Base-by-base conservation (phyloP, 2,113 vertebrate genomes). In the Lophius piscatorius region DNA sequence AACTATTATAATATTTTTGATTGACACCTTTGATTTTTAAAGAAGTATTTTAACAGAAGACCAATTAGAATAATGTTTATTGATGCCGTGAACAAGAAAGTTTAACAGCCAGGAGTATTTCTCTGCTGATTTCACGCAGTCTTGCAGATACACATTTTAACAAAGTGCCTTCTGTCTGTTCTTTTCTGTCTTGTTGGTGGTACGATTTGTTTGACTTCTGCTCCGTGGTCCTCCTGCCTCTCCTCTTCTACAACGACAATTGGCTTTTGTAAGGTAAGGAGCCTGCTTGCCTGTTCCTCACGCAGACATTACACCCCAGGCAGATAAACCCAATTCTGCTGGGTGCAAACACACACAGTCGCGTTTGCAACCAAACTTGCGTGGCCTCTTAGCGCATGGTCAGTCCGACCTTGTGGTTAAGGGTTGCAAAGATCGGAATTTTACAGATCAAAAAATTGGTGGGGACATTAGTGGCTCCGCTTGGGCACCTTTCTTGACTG, bases 181-280 rank as follows among this genome's bases (percentile, higher is more conserved):
- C 60, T 88, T 82, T 85, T 80, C 80, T 18, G 11, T 44, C 9
- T 39, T 9, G 9, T 76, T 54, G 12, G 54, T 64, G 50, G 20
- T 8, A 40, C 47, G 29, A 69, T 68, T 69, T 26, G 38, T 59
- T 63, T 61, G 35, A 76, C 76, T 88, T 80, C 82, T 48, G n/a
- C 28, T 49, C 21, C 33, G 20, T 52, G 60, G 17, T 47, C 54
- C 44, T 57, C 52, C 38, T 31, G 7, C n/a, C 63, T n/a, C 71
- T 78, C 39, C 56, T 86, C 42, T 36, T 8, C 28, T 78, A 60
- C 73, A 68, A 90, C 92, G 92, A 91, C 86, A 72, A 78, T 89
- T 95, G 97, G 97, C 97, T 94, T 87, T 93, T 78, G 97, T 94
- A 99, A 99, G 96, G 96, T 99, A 99, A 99, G 96, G 94, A 94